phyloP scores from a whole-genome alignment of 2,797 vertebrate genomes.

The Nothura maculosa region DNA sequence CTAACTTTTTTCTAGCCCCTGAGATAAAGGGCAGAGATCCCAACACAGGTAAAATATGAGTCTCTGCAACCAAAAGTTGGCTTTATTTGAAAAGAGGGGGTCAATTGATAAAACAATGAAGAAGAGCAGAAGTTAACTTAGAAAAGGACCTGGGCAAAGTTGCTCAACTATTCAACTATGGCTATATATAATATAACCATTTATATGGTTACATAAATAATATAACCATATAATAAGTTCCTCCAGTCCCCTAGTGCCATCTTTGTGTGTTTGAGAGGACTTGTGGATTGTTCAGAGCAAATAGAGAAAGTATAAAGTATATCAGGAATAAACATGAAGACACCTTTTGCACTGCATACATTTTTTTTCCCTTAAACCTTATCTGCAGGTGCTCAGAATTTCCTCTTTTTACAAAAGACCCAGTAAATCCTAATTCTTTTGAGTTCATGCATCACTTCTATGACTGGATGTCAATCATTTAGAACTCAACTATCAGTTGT shows the following conservation, averaged over 20 bases:
- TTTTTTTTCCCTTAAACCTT: background rate
- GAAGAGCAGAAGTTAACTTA: background rate
- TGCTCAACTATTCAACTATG: background rate
- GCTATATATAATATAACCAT: background rate
- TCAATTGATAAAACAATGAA: background rate
- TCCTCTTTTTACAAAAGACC: background rate
- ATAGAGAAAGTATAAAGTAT: background rate
- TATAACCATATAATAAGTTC: background rate
- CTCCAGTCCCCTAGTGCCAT: background rate
- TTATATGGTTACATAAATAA: background rate
- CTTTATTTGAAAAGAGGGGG: background rate
- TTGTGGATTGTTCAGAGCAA: background rate
- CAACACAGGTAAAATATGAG: background rate
- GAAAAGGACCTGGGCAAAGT: background rate
- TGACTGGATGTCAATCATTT: background rate
- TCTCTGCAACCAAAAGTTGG: background rate
- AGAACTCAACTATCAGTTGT: background rate
- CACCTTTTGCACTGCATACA: background rate
- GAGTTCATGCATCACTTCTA: background rate
- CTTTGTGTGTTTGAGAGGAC: background rate
- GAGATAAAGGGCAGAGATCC: slow-evolving; percentile 29
- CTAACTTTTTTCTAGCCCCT: background rate
- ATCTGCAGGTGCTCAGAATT: background rate
- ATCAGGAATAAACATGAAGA: background rate
- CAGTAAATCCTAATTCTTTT: background rate